Evolutionary conservation across 1,140 invertebrate genomes (phyloP), one percentile per base, ranked within the genome.

Genomic region (Conopomorpha cramerella): DNA sequence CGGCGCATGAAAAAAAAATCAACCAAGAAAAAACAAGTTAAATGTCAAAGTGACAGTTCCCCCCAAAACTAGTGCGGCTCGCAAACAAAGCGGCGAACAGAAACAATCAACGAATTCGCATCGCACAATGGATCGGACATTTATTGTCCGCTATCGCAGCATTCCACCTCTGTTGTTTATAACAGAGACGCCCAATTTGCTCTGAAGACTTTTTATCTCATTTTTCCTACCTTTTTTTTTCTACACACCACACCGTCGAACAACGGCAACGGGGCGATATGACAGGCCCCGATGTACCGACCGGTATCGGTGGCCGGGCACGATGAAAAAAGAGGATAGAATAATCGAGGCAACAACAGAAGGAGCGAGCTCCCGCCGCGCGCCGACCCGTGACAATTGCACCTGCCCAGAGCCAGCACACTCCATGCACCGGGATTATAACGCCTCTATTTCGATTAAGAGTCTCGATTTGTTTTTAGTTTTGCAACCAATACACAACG

Each of bases 121-220:
- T 55, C 52, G 48, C 41, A 57, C 59, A 62, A 64, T 49, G 59
- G 59, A 62, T 66, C 59, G 55, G 70, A 71, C 61, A 55, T 62
- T 67, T 68, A 74, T 74, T 74, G 70, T 74, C 49, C 58, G 55
- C 57, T 74, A 74, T 74, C 70, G 55, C 52, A 48, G 55, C 53
- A 61, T 74, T 74, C 66, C 68, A 68, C 64, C 56, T 70, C 64
- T 56, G 54, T 71, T 72, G 70, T 72, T 74, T 62, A 64, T 58
- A 72, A 72, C 70, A 71, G 64, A 66, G 59, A 67, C 63, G 65
- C 58, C 63, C 70, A 74, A 74, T 70, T 74, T 71, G 66, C 67
- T 67, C 55, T 50, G 50, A 57, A 67, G 62, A 71, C 58, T 66
- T 71, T 74, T 71, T 74, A 71, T 74, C 64, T 52, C 17, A 31